Evolutionary conservation across 2,113 vertebrate genomes (phyloP).

Genomic region (Agapornis roseicollis): DNA sequence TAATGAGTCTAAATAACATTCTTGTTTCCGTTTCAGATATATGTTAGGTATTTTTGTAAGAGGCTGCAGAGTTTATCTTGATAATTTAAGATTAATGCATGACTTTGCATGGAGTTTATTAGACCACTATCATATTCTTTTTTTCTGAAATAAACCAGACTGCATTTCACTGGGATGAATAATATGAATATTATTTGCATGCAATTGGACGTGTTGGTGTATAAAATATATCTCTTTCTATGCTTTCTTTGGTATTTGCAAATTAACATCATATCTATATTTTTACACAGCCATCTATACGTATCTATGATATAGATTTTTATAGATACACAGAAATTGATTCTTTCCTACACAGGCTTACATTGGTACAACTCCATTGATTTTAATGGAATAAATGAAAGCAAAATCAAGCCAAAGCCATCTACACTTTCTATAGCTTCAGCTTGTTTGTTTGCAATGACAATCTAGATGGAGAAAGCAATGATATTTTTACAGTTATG

Average conservation of each 20-base stretch:
- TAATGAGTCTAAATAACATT: constrained; percentile 49
- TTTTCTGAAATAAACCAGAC: neutral
- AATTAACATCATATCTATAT: neutral
- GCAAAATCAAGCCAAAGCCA: constrained; percentile 29
- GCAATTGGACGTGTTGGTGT: neutral
- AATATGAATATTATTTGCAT: constrained; percentile 8
- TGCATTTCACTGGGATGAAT: neutral
- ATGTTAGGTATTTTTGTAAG: neutral
- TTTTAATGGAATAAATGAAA: constrained; percentile 43
- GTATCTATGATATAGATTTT: neutral
- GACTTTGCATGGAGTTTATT: neutral
- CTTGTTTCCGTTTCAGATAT: constrained; percentile 1
- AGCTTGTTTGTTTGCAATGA: constrained; percentile 49
- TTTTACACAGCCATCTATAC: neutral
- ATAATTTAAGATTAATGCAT: constrained; percentile 10
- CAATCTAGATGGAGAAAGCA: constrained; percentile 50
- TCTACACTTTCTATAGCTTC: neutral
- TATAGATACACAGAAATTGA: neutral
- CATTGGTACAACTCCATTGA: constrained; percentile 62
- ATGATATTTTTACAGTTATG: constrained; percentile 37
- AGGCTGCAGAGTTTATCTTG: neutral
- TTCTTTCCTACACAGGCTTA: constrained; percentile 8
- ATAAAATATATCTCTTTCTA: neutral
- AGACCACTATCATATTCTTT: neutral
- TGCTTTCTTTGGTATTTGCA: neutral